Evolutionary conservation across 2,797 vertebrate genomes (phyloP), one percentile per base, ranked within the genome.

Genomic region (Ceyx erithaca): DNA sequence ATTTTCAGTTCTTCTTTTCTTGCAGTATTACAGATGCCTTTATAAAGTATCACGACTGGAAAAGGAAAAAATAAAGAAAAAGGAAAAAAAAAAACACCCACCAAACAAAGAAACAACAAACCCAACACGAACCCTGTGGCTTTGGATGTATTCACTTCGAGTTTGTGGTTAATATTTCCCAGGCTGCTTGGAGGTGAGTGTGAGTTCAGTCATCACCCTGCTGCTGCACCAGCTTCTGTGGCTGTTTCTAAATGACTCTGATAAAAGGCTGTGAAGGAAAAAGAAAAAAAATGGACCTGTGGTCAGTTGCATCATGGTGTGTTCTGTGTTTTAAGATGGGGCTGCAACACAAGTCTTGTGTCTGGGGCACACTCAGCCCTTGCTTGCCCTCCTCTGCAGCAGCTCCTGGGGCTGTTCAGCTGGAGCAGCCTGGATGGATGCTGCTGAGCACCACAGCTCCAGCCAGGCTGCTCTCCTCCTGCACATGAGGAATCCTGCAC

Each of bases 151-250:
- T 71, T 63, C 51, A 41, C 45, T 75, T 71, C n/a, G 21, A 30
- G 69, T 46, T 49, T 95, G 95, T 86, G 92, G 91, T 95, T 82
- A 40, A 2, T 51, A 43, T 91, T 96, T 96, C 92, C 72, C 91
- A 91, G 83, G 75, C 89, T 90, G 62, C 91, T 35, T 13, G 4
- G 72, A 75, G 87, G 94, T 89, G 78, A 95, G 67, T 1, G 1
- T 10, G 11, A 86, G 91, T 86, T 96, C 93, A 95, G 58, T 14
- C 61, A 35, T 66, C 26, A 4, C 46, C 6, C 19, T 0, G 4
- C 55, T 22, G 37, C 82, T 51, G 14, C 1, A 0, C n/a, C 70
- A 26, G 43, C 8, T 55, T 31, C 64, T 49, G 58, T 67, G 31
- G 59, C 3, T 70, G 19, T 93, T 92, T 95, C 94, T 90, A 78